phyloP scores from a whole-genome alignment of 2,888 invertebrate species.

The Lampropteryx suffumata region DNA sequence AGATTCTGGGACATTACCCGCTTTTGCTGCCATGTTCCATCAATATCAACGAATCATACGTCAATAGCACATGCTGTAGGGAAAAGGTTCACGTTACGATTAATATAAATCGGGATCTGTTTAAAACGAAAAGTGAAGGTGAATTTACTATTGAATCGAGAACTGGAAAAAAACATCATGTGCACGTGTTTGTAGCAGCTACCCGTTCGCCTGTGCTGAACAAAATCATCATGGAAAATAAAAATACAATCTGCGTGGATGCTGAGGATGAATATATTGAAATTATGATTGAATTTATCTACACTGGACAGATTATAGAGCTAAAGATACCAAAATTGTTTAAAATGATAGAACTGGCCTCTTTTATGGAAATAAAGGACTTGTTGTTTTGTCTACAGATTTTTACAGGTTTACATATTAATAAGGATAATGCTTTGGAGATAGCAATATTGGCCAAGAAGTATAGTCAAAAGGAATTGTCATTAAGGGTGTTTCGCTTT shows the following conservation, averaged over 20 bases:
- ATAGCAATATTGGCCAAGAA: constrained; percentile 61
- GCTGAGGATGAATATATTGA: constrained; percentile 57
- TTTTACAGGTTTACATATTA: constrained; percentile 52
- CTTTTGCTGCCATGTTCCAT: constrained; percentile 58
- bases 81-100: constrained; percentile 56
- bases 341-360: constrained; percentile 6
- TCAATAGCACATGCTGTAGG: constrained; percentile 42
- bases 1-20: constrained; percentile 34
- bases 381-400: constrained; percentile 51
- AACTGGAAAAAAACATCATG: constrained; percentile 49
- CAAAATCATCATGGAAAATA: constrained; percentile 46
- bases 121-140: constrained; percentile 47
- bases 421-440: constrained; percentile 58
- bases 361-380: constrained; percentile 45
- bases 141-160: constrained; percentile 58
- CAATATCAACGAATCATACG: constrained; percentile 43
- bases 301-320: constrained; percentile 57
- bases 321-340: not conserved
- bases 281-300: constrained; percentile 61
- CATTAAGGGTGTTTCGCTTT: constrained; percentile 51
- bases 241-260: constrained; percentile 46
- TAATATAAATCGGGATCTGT: constrained; percentile 31
- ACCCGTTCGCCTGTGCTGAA: constrained; percentile 60
- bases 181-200: constrained; percentile 62
- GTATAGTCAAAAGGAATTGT: constrained; percentile 52